Base-by-base conservation (phyloP, 2,797 vertebrate genomes). In the Enteromius paludinosus region DNA sequence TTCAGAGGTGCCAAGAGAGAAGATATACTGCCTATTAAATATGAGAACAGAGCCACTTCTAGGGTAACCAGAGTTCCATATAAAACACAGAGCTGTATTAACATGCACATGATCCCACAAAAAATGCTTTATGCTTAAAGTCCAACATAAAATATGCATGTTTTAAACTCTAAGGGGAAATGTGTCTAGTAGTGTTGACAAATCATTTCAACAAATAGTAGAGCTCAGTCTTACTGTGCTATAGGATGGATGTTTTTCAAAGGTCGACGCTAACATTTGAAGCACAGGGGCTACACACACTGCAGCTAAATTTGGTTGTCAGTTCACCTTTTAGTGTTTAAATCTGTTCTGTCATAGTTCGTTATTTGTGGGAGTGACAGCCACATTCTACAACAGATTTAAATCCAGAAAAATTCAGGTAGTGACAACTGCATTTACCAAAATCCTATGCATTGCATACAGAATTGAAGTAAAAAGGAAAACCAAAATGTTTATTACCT, bases 1-100 rank as follows among this genome's bases (percentile, higher is more conserved):
- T 92, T 89, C 89, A 86, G 90, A 90, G 90, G 92, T 81, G 87
- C 83, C 78, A 88, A 89, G 86, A 90, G 91, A 86, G 86, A 61
- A 78, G 70, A 81, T 78, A 76, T 87, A 89, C 91, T 88, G 84
- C 92, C 93, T 91, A 94, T 94, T 93, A 93, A 90, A 90, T 92
- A 90, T 90, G 90, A 91, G 90, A 89, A 85, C 86, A 71, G 78
- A 86, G 83, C 82, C 70, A 82, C 90, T 90, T 92, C 87, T 87
- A 84, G 88, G 84, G 87, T 88, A 91, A 90, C 91, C 90, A 87
- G 86, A 89, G 87, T 90, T 85, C 83, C 85, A 84, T 83, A 81
- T 83, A 81, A 81, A 85, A 87, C 87, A 90, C 84, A 86, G 86
- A 78, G 78, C 82, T 82, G 68, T 74, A 91, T 82, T 89, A 86